Base-by-base conservation (phyloP, 2,113 vertebrate species). In the human region DNA sequence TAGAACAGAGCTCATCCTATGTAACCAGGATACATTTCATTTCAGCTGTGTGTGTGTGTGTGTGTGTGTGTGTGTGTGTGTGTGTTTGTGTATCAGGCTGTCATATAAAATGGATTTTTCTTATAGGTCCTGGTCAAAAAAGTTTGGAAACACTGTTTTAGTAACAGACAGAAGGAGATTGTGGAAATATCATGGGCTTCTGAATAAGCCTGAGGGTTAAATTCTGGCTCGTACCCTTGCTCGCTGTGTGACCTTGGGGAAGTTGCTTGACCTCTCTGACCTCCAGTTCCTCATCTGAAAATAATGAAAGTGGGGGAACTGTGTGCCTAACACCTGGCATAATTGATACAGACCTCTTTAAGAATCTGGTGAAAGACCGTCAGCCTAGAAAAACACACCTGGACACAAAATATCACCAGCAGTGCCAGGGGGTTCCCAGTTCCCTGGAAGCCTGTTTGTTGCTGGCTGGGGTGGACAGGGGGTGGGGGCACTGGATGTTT, bases 221-320 rank as follows among this genome's bases (percentile, higher is more conserved):
- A 88, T 66, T 43, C 81, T 50, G 35, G 23, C n/a, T 88, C 55
- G 22, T 32, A 88, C 35, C 14, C 40, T 86, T 48, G 5, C 5
- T 80, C 45, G 52, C 76, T 89, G 81, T 84, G 32, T 86, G 86
- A 68, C 75, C 68, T 55, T 32, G 9, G 30, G 12, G 76, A 91
- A 86, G 61, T 82, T 17, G 16, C 30, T 35, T 75, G 91, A 22
- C 57, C 76, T 97, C 73, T 94, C 86, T 93, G 78, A 85, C 16
- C 73, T 96, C 18, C 40, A 68, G 22, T 83, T 94, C 25, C 87
- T 78, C 35, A 52, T 79, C 66, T 66, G 76, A 66, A 91, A 91
- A 89, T 25, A 14, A 79, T 48, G 14, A 7, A 52, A 64, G 52
- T 38, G 8, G 86, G 6, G 14, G 40, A 27, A 68, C 59, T 30